Base-by-base conservation (phyloP, 2,113 vertebrate genomes). In the Irena cyanogastra region DNA sequence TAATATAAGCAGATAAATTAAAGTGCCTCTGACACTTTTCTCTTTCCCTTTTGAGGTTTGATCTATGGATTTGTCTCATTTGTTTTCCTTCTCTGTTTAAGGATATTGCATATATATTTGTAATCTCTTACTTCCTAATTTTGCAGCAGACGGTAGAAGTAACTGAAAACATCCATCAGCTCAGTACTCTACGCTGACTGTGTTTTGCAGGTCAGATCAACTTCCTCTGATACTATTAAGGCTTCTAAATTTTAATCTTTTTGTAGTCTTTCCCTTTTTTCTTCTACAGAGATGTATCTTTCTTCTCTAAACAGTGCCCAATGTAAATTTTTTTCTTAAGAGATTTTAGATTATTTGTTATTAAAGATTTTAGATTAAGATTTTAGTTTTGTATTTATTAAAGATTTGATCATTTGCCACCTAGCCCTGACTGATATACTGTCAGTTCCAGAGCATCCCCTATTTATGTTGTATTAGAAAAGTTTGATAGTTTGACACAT, bases 351-450 rank as follows among this genome's bases (percentile, higher is more conserved):
- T 93, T 94, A 91, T 50, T 94, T 70, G 42, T 97, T 96, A 95
- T 95, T 96, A 94, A 97, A 96, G 95, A 97, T 96, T 92, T 81
- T 83, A 93, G 83, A 92, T 92, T 93, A 90, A 93, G 54, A 92
- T 96, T 95, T 92, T 69, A 63, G 80, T 82, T 92, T 84, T 81
- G 37, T 81, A 42, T 56, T 94, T 96, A 95, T 96, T 97, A 96
- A 96, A 96, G 87, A 94, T 94, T 82, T 82, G 89, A 87, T 96
- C 83, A 89, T 86, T 92, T 95, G 20, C 64, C 39, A 82, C 37
- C 64, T 66, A 52, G 11, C 50, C 64, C 21, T 1, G 6, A 39
- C 68, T 71, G 80, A 94, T 92, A 89, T 7, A 27, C 19, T 77
- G 45, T 28, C 65, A 71, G 60, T 83, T 89, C 59, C 65, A 52